Base-by-base conservation (phyloP, 2,888 invertebrate genomes). In the Nowickia ferox region DNA sequence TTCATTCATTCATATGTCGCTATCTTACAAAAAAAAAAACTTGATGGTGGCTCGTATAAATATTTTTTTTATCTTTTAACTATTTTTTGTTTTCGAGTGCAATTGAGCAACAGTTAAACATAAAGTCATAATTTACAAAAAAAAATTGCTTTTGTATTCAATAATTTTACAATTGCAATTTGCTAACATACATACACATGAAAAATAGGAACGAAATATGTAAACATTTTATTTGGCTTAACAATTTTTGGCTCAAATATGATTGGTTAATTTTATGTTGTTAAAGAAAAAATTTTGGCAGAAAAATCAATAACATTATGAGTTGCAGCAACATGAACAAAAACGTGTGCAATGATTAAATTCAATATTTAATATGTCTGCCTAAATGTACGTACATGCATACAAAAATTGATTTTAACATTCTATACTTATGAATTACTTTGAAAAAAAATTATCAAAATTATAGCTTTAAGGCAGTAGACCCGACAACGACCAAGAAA, bases 151-250 rank as follows among this genome's bases (percentile, higher is more conserved):
- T 80, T 74, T 57, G 57, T 68, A 42, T 61, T 48, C 77, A 74
- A 85, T 85, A 71, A 85, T 81, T 74, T 71, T 75, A 75, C 78
- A 74, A 82, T 75, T 78, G 63, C 85, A 75, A 85, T 75, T 85
- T 85, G 81, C 82, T 66, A 65, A 63, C 82, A 82, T 42, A 66
- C 69, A 22, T 19, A 2, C 0, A n/a, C 11, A 17, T 15, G 57
- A 19, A 22, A 1, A 69, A 71, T 79, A 69, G 65, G 46, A 19
- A 19, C 22, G 40, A 74, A 69, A 51, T 68, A 15, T 68, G 38
- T 11, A 40, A 11, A 15, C 22, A 8, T 40, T 69, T 42, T 55
- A 48, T 8, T 59, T 51, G 59, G 9, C 19, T 69, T 48, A 22
- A 19, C 9, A 68, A 38, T 68, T 77, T 76, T 84, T 75, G 44